A percentile compares a stretch with the other conserved stretches of the same genome.
Evolutionary conservation across 2,888 invertebrate species (phyloP).

Genomic region (Argynnis bischoffii): DNA sequence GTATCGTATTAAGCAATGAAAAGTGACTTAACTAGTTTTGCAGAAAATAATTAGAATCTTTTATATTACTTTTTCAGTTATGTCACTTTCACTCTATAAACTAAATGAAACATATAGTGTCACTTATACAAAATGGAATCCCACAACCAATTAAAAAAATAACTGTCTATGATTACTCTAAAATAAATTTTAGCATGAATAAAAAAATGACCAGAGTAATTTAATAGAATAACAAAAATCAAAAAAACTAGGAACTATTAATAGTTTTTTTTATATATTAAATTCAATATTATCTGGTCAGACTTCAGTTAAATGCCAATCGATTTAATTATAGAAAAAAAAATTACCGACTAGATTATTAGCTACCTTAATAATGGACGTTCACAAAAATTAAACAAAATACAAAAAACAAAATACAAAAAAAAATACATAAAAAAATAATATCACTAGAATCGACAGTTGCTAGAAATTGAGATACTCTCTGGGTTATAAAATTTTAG

Average conservation of each 20-base stretch:
- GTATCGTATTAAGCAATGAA: neutral
- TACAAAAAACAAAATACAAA: neutral
- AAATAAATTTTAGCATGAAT: constrained; percentile 2
- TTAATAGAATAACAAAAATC: constrained; percentile 7
- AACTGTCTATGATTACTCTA: constrained; percentile 5
- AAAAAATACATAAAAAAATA: neutral
- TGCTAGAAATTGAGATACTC: neutral
- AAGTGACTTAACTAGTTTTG: neutral
- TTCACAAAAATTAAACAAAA: constrained; percentile 28
- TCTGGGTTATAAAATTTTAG: no score
- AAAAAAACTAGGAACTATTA: constrained; percentile 28
- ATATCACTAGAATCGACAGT: constrained; percentile 11
- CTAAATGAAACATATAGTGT: neutral
- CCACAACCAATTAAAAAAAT: constrained; percentile 28
- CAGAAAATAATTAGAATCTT: neutral
- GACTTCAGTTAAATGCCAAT: constrained; percentile 38
- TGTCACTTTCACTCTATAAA: neutral
- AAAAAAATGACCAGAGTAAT: constrained; percentile 24
- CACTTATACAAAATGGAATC: constrained; percentile 16
- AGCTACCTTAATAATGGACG: constrained; percentile 41
- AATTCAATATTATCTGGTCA: constrained; percentile 26
- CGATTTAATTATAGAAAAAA: constrained; percentile 38
- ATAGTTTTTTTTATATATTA: constrained; percentile 1
- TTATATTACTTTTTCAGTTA: neutral
- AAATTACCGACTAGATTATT: constrained; percentile 58